Base-by-base conservation (phyloP, 92 coral and sea anemone species). In the Actinostola sp. region DNA sequence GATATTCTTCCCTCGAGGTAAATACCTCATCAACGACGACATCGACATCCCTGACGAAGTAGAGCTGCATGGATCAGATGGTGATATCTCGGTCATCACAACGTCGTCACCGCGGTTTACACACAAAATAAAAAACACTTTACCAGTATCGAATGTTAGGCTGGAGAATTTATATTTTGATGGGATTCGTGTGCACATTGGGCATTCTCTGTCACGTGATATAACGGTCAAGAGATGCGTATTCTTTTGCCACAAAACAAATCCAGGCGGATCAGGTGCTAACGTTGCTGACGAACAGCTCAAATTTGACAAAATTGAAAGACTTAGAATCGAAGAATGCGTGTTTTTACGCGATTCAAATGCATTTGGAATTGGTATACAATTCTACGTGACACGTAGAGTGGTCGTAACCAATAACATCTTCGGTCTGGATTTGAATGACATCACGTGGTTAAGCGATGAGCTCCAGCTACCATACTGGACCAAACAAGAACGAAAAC, bases 1-100 rank as follows among this genome's bases (percentile, higher is more conserved):
- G 73, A 82, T 72, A 33, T 76, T 75, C 83, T 83, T 83, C 33
- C 88, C 88, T 44, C 82, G 67, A 39, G 88, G 88, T 15, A 73
- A 76, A 61, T 83, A 83, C 63, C 38, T 75, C 44, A 63, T 83
- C 34, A 70, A 44, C 27, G 16, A 36, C 3, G 33, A 76, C 32
- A 68, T 83, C 34, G 41, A 14, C 23, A 62, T 83, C 27, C 0
- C 33, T 2, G 83, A 45, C 23, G 28, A 63, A 0, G 80, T 70
- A 26, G 53, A 52, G 23, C 68, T 76, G 35, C 65, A 63, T 35
- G 88, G 88, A 23, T 63, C 88, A 26, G 15, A 31, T 50, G 30
- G 3, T 14, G 83, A 82, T 35, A 76, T 83, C 2, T 57, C 88
- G 1, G 54, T 76, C 14, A 75, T 83, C 41, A 83, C 68, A 34